A percentile compares a stretch with the other conserved stretches of the same genome.
phyloP scores from a whole-genome alignment of 2,888 invertebrate species.

The Fragum sueziense region DNA sequence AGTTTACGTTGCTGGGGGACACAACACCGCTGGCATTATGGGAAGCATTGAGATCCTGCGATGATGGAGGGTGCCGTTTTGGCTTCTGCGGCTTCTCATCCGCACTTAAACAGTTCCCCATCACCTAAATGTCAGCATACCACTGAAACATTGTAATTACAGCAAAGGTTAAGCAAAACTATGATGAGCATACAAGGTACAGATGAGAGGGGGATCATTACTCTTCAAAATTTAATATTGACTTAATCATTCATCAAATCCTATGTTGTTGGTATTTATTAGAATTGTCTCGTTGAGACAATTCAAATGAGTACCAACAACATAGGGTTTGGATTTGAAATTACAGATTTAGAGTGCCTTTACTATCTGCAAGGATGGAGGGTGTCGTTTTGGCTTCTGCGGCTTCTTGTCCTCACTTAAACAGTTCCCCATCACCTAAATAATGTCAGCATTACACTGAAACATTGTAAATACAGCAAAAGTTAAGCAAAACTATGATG shows the following conservation, averaged over 20 bases:
- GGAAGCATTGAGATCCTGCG: constrained; percentile 41
- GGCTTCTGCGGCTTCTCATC: constrained; percentile 31
- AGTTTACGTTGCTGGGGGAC: constrained; percentile 35
- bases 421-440: constrained; percentile 53
- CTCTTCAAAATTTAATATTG: no score
- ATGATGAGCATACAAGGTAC: no score
- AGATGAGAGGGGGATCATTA: no score
- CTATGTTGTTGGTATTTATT: no score
- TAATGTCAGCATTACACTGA: constrained; percentile 18
- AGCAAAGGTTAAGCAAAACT: no score
- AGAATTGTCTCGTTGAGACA: no score
- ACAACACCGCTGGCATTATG: constrained; percentile 27
- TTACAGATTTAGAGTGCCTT: no score
- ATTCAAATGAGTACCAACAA: no score
- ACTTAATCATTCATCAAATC: no score
- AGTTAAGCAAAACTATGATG: no score
- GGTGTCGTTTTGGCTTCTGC: constrained; percentile 19
- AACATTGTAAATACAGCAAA: no score
- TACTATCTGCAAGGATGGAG: constrained; percentile 46
- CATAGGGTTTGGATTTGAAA: no score
- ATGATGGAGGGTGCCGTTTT: constrained; percentile 38
- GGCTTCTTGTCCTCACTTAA: constrained; percentile 37
- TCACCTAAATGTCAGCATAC: constrained; percentile 19
- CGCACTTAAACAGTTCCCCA: constrained; percentile 53
- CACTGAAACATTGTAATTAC: constrained; percentile 2